Evolutionary conservation across 2,888 invertebrate genomes (phyloP).

Genomic region (Vandiemenella viatica): DNA sequence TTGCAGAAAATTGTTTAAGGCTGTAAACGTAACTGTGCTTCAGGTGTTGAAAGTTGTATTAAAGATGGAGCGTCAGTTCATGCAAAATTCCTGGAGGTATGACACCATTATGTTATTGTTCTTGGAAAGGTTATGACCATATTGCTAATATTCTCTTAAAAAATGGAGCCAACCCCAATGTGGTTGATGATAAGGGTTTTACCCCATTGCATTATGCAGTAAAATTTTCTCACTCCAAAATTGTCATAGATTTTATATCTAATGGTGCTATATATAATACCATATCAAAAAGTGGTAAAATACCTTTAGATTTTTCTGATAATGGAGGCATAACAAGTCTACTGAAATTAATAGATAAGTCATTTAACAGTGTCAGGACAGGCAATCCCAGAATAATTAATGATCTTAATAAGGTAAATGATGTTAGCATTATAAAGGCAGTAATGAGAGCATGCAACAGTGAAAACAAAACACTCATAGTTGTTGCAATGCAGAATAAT

Average conservation of each 20-base stretch:
- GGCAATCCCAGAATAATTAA: slow-evolving; percentile 9
- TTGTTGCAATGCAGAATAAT: too few species aligned
- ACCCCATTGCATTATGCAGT: slow-evolving; percentile 5
- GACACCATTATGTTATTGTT: too few species aligned
- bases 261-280: slow-evolving; percentile 15
- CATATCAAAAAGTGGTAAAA: too few species aligned
- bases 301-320: too few species aligned
- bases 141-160: too few species aligned
- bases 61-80: neutral
- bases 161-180: too few species aligned
- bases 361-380: slow-evolving; percentile 5
- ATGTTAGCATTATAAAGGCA: too few species aligned
- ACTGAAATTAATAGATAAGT: neutral
- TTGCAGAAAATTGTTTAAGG: neutral
- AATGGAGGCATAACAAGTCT: neutral
- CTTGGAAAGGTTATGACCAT: too few species aligned
- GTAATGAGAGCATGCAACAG: too few species aligned
- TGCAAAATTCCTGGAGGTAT: slow-evolving; percentile 1
- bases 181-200: too few species aligned
- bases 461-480: too few species aligned
- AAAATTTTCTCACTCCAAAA: neutral
- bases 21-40: neutral
- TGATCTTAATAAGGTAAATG: slow-evolving; percentile 10
- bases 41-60: neutral
- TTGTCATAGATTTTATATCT: too few species aligned